Percentiles rank a stretch among this genome's conserved stretches.
Conservation (phyloP, 2,113 vertebrate genomes). For the Heterotis niloticus region DNA sequence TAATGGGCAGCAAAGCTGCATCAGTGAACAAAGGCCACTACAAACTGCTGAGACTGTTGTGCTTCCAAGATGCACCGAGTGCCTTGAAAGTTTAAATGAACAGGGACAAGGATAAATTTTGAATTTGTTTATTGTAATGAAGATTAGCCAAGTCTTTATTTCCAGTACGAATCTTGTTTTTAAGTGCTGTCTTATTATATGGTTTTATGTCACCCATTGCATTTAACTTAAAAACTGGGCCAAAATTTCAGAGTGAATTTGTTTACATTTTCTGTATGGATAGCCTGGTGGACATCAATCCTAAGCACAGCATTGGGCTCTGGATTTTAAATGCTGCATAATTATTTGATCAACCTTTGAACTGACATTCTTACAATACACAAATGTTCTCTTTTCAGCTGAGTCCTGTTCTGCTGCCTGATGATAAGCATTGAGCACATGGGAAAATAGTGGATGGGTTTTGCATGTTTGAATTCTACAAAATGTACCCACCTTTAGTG, state of each 20-base stretch:
- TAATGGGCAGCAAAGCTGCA: neutral
- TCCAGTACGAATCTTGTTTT: neutral
- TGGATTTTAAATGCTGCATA: neutral
- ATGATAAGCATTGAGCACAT: slow-evolving; percentile 16
- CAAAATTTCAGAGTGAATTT: neutral
- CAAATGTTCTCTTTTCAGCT: neutral
- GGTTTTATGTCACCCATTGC: neutral
- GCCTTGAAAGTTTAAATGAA: slow-evolving; percentile 1
- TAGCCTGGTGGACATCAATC: neutral
- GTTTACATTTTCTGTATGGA: neutral
- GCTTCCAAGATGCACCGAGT: neutral
- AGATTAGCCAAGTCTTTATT: neutral
- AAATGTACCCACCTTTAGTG: neutral
- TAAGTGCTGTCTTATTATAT: neutral
- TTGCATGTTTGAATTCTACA: slow-evolving; percentile 3
- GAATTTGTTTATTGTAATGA: slow-evolving; percentile 16
- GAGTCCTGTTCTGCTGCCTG: neutral
- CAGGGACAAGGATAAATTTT: neutral
- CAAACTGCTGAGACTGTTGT: neutral
- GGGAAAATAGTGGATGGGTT: neutral
- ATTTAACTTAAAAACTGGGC: neutral
- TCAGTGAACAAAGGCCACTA: neutral
- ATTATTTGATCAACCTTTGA: neutral
- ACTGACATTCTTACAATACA: neutral
- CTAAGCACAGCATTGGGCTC: neutral